Percentiles rank a stretch among this genome's conserved stretches.
Evolutionary conservation across 1,140 invertebrate genomes (phyloP).

Genomic region (Zaprionus gabonicus): DNA sequence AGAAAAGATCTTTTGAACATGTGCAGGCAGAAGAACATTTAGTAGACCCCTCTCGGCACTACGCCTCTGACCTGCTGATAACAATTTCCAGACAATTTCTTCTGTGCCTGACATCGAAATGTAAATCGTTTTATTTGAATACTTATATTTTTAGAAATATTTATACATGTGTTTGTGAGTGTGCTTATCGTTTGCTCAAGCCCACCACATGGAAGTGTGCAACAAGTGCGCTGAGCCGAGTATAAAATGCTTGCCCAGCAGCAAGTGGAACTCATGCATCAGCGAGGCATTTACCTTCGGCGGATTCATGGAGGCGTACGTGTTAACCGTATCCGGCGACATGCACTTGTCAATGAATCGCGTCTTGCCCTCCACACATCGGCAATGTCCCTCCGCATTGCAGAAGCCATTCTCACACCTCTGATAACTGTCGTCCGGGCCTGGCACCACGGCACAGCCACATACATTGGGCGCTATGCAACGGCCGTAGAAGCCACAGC

Average conservation of each 20-base stretch:
- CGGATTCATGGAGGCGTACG: slow-evolving; percentile 72
- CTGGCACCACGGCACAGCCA: slow-evolving; percentile 67
- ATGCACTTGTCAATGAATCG: slow-evolving; percentile 78
- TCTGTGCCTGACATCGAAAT: slow-evolving; percentile 44
- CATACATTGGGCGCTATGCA: slow-evolving; percentile 77
- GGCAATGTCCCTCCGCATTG: slow-evolving; percentile 67
- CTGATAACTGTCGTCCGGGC: slow-evolving; percentile 65
- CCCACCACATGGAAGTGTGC: slow-evolving; percentile 54
- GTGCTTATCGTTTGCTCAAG: slow-evolving; percentile 48
- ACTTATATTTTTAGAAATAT: neutral
- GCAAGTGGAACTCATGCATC: slow-evolving; percentile 69
- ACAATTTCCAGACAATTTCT: slow-evolving; percentile 38
- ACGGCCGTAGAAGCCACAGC: slow-evolving; percentile 77
- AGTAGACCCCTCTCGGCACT: neutral
- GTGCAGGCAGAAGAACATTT: neutral
- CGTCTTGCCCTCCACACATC: slow-evolving; percentile 68
- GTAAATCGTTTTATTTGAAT: slow-evolving; percentile 15
- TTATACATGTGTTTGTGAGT: neutral
- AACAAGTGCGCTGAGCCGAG: slow-evolving; percentile 38
- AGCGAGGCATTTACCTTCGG: slow-evolving; percentile 63
- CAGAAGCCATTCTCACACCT: slow-evolving; percentile 68
- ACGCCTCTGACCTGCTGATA: slow-evolving; percentile 24
- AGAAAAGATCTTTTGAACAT: neutral
- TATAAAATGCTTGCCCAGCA: slow-evolving; percentile 70
- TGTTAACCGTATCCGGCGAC: slow-evolving; percentile 77